These are phyloP conservation scores for Eupsilia transversa DNA, from an alignment of 2,888 invertebrate genomes.

Conservation along the genomic window DNA sequence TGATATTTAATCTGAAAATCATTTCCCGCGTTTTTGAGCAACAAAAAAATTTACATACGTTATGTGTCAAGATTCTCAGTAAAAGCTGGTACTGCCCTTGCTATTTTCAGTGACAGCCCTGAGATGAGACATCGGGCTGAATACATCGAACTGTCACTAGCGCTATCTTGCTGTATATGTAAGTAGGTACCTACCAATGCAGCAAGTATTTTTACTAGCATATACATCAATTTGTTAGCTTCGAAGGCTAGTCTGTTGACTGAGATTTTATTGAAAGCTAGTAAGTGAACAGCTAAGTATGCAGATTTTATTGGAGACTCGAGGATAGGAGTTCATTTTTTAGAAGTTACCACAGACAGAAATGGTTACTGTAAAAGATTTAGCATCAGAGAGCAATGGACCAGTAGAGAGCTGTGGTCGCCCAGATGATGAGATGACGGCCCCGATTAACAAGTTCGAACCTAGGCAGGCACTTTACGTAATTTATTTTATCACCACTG, in stretches of 20 bases:
- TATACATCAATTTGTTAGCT: conserved; percentile 15
- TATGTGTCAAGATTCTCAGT: background rate
- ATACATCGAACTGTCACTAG: conserved; percentile 36
- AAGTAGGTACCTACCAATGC: conserved; percentile 4
- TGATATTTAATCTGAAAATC: background rate
- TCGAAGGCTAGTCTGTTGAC: conserved; percentile 9
- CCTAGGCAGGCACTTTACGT: background rate
- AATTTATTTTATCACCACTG: background rate
- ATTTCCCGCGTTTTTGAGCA: background rate
- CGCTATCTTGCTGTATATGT: conserved; percentile 10
- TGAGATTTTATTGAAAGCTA: background rate
- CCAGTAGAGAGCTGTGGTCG: background rate
- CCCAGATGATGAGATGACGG: background rate
- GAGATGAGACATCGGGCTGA: background rate
- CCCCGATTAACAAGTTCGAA: background rate
- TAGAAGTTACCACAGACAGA: background rate
- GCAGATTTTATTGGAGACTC: background rate
- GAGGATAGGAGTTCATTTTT: background rate
- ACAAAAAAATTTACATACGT: too few species aligned
- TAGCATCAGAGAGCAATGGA: background rate
- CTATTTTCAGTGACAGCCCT: conserved; percentile 42
- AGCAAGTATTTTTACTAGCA: conserved; percentile 13
- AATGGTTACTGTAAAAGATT: background rate
- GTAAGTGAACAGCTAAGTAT: background rate
- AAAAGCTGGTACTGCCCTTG: background rate